phyloP scores from a whole-genome alignment of 2,113 vertebrate genomes.

The Melanerpes formicivorus region DNA sequence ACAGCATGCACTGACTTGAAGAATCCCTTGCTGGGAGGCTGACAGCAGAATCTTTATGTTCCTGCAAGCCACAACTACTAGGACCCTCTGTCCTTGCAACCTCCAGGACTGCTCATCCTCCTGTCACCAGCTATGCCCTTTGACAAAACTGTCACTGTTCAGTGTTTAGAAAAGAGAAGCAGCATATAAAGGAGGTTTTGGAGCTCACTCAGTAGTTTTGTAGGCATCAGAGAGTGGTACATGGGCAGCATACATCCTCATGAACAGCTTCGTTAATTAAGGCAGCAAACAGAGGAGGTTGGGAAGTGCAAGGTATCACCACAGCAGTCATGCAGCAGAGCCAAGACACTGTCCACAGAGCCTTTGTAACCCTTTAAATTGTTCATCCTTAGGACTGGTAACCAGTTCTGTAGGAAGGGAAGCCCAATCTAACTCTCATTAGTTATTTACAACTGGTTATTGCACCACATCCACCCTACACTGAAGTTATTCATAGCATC shows the following conservation, averaged over 20 bases:
- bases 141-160: neutral
- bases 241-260: neutral
- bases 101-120: neutral
- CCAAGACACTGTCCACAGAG: neutral
- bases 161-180: neutral
- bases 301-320: neutral
- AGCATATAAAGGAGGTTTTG: neutral
- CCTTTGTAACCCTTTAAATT: neutral
- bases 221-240: neutral
- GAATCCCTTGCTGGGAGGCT: neutral
- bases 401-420: neutral
- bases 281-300: neutral
- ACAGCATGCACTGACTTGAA: neutral
- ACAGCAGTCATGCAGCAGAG: neutral
- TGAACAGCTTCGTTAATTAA: neutral
- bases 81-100: slow-evolving; percentile 3
- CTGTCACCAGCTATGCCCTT: slow-evolving; percentile 21
- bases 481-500: neutral
- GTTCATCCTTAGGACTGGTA: neutral
- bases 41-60: neutral
- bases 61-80: neutral
- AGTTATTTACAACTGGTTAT: neutral
- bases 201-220: neutral
- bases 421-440: neutral
- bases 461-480: neutral